Evolutionary conservation across 2,888 invertebrate species (phyloP), one percentile per base, ranked within the genome.

Genomic region (Strigamia maritima): DNA sequence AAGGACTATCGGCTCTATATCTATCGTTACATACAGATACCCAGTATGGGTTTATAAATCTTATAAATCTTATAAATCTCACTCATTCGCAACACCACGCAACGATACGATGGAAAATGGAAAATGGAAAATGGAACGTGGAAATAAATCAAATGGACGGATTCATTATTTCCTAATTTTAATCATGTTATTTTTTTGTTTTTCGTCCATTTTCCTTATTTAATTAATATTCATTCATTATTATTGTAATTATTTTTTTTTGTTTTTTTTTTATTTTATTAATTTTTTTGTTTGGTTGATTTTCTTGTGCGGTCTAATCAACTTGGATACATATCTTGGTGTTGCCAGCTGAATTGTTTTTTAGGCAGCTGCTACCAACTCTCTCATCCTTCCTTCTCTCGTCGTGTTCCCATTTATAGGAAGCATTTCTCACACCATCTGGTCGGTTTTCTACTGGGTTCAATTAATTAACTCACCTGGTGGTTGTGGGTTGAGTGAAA

Each of bases 1-100:
- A 99, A 99, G 89, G 99, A 99, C 87, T 99, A 98, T 88, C 93
- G 98, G 81, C 92, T 99, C 82, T 99, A 99, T 90, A 97, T 99
- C 87, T 99, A 99, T 89, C 95, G 98, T 87, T 98, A 98, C 89
- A 94, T 96, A 84, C 84, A 84, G 76, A 81, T 83, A 16, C 80
- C 81, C 22, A 81, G 80, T 31, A 80, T 81, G 75, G 81, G 81
- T 12, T 77, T 81, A 14, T 81, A 77, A 75, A 26, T 12, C 16
- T 14, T 10, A 38, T 8, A n/a, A n/a, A n/a, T n/a, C n/a, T 77
- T 81, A 14, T 81, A 77, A 75, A 26, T 12, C 16, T 14, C 38
- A 38, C 6, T n/a, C n/a, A n/a, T n/a, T n/a, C n/a, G n/a, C n/a
- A n/a, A n/a, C n/a, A n/a, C n/a, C n/a, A n/a, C n/a, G n/a, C n/a